Conservation (phyloP, 2,888 invertebrate genomes). For the Caenorhabditis wallacei region DNA sequence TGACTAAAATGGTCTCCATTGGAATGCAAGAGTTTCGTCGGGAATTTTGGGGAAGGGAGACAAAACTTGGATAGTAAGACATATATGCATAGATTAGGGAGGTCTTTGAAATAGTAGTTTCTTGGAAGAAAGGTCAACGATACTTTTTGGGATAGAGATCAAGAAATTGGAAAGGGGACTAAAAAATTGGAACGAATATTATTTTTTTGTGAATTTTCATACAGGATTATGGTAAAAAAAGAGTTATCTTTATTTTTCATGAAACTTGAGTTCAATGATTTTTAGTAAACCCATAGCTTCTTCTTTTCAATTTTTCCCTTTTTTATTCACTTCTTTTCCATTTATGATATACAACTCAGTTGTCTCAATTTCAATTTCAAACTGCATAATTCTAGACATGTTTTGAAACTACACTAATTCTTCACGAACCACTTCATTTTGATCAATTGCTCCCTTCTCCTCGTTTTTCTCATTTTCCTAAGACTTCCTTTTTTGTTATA, state of each 20-base stretch:
- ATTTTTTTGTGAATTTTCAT: too few species aligned
- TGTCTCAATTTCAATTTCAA: too few species aligned
- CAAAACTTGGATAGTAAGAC: conserved; percentile 32
- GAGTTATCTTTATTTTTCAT: too few species aligned
- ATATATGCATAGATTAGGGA: conserved; percentile 50
- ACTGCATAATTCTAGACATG: too few species aligned
- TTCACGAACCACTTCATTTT: conserved; percentile 21
- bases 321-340: too few species aligned
- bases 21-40: conserved; percentile 57
- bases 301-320: too few species aligned
- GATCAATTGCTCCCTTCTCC: conserved; percentile 22
- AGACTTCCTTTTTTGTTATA: conserved; percentile 13
- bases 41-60: conserved; percentile 2
- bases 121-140: conserved; percentile 42
- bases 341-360: too few species aligned
- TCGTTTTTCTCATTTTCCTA: not conserved
- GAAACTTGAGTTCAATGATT: too few species aligned
- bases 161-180: not conserved
- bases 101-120: conserved; percentile 38
- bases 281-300: too few species aligned
- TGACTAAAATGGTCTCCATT: conserved; percentile 46
- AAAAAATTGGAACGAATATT: not conserved
- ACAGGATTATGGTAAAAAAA: too few species aligned
- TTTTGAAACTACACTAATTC: conserved; percentile 16
- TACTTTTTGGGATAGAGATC: conserved; percentile 15